phyloP scores from a whole-genome alignment of 2,888 invertebrate species.

The Xylota segnis region DNA sequence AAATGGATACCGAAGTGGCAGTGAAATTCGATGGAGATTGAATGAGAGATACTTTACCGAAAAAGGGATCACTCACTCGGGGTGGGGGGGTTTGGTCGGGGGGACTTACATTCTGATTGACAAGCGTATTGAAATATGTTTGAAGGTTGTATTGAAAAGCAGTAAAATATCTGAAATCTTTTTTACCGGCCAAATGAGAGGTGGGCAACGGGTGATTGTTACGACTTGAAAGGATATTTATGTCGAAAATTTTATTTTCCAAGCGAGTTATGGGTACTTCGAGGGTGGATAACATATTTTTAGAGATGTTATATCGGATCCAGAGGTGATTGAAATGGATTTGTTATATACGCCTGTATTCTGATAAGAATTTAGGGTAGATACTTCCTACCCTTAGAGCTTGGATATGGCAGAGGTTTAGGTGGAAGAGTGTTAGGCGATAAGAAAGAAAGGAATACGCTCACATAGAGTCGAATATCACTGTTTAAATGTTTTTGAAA shows the following conservation, averaged over 20 bases:
- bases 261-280: conserved; percentile 37
- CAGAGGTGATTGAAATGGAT: conserved; percentile 22
- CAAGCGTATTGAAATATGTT: conserved; percentile 58
- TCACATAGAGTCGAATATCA: too few species aligned
- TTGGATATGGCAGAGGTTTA: neutral
- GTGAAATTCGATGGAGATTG: conserved; percentile 51
- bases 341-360: neutral
- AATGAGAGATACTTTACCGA: conserved; percentile 37
- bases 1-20: conserved; percentile 50
- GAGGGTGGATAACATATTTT: conserved; percentile 31
- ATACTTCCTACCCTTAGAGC: neutral
- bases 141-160: conserved; percentile 34
- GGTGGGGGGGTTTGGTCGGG: neutral
- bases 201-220: conserved; percentile 35
- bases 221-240: conserved; percentile 58
- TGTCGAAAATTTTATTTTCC: conserved; percentile 42
- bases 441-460: neutral
- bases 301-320: conserved; percentile 10
- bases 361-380: conserved; percentile 8
- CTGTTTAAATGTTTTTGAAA: too few species aligned
- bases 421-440: neutral
- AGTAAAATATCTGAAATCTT: conserved; percentile 43
- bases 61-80: neutral
- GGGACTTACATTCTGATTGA: conserved; percentile 47
- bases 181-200: conserved; percentile 16